Base-by-base conservation (phyloP, 2,797 vertebrate species). In the Molossus molossus region DNA sequence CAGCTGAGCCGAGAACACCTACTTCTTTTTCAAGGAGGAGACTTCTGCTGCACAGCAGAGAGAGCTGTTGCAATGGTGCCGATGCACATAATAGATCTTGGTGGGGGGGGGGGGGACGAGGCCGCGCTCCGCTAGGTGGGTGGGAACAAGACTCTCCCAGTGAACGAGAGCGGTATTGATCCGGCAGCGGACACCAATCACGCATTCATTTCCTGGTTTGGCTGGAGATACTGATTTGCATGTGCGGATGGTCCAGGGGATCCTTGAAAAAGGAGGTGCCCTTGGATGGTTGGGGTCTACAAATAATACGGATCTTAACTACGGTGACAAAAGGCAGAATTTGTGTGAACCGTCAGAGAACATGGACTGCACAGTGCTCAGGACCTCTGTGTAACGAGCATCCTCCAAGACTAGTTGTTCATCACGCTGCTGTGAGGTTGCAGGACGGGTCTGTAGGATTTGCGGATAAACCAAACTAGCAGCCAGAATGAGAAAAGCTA, bases 371-470 rank as follows among this genome's bases (percentile, higher is more conserved):
- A 8, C 67, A 93, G 91, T 77, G 48, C 90, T 92, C 94, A 91
- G 95, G 95, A 86, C 1, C 3, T 96, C 96, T 84, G 96, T 97
- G 93, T 98, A 94, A 95, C 97, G 95, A 93, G 97, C 79, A 91
- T 97, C 95, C 91, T 96, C 82, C 97, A 97, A 97, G 88, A 88
- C 93, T 97, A 92, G 94, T 94, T 98, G 94, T 97, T 98, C 97
- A 92, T 98, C 97, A 98, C 90, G 77, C 45, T 97, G 94, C 96
- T 97, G 97, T 97, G 96, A 90, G 95, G n/a, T 89, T 97, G 92
- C 81, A 85, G 90, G 85, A 69, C 97, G 97, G 97, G 96, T 96
- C 98, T 98, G 98, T 90, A 96, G 97, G 98, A 96, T 94, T 92
- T 96, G 83, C 96, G 55, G 60, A 97, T 98, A 96, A 98, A 97